Conservation (phyloP, 2,888 invertebrate species). For the Actias luna region DNA sequence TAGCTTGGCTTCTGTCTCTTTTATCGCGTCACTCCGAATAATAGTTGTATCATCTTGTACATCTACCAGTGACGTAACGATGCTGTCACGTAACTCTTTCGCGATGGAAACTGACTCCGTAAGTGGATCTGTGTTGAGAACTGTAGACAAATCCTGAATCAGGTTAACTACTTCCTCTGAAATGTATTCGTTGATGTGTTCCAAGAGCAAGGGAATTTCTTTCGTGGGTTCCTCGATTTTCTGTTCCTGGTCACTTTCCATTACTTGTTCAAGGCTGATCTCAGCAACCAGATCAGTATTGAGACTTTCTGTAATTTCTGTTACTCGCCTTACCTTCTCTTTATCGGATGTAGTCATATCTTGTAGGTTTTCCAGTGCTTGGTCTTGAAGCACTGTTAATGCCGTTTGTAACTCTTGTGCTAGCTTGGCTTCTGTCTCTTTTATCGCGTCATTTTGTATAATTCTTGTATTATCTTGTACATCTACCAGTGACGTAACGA, state of each 20-base stretch:
- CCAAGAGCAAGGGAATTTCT: neutral
- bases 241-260: neutral
- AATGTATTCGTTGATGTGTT: neutral
- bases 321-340: neutral
- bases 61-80: too few relatives aligned
- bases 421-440: slow-evolving; percentile 31
- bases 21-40: too few relatives aligned
- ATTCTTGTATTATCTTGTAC: slow-evolving; percentile 18
- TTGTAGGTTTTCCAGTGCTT: neutral
- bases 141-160: neutral
- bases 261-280: neutral
- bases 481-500: slow-evolving; percentile 21
- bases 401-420: slow-evolving; percentile 32
- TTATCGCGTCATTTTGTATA: slow-evolving; percentile 18
- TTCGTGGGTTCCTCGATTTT: neutral
- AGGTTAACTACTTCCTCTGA: neutral
- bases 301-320: neutral
- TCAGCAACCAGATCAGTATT: neutral
- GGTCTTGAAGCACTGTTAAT: neutral
- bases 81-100: slow-evolving; percentile 35
- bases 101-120: slow-evolving; percentile 28
- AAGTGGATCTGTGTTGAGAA: neutral
- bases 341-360: neutral
- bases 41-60: too few relatives aligned
- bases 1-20: too few relatives aligned